Percentiles rank a stretch among this genome's conserved stretches.
Conservation (phyloP, 2,888 invertebrate genomes). For the Chrysopilus asiliformis region DNA sequence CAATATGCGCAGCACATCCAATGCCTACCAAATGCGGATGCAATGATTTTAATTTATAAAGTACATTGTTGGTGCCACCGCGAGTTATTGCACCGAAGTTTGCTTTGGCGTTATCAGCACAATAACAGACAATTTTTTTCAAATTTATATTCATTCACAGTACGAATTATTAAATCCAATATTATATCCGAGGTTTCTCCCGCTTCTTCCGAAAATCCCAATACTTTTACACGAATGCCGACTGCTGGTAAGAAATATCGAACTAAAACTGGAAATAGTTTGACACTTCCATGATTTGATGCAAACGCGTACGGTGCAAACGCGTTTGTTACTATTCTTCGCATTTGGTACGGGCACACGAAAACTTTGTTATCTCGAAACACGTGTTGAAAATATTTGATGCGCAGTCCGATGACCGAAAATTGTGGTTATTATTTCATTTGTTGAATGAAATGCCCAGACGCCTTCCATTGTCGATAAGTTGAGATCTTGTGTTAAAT, state of each 20-base stretch:
- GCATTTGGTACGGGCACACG: background rate
- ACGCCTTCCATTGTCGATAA: no score
- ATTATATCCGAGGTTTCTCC: no score
- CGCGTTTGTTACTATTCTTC: background rate
- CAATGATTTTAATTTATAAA: background rate
- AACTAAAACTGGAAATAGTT: background rate
- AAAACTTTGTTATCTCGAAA: background rate
- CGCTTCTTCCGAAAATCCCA: background rate
- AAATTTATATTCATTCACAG: no score
- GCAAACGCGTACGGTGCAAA: background rate
- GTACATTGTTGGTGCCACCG: background rate
- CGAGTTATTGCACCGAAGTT: background rate
- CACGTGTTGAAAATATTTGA: background rate
- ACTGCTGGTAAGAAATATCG: background rate
- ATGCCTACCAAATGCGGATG: no score
- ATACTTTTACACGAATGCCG: background rate
- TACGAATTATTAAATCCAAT: no score
- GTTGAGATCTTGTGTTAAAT: no score
- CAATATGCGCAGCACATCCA: no score
- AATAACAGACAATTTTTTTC: no score
- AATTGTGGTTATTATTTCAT: background rate
- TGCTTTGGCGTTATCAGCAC: background rate
- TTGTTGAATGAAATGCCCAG: no score
- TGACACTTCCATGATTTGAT: background rate
- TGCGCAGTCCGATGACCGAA: background rate